Evolutionary conservation across 2,888 invertebrate species (phyloP).

Genomic region (Colletes collaris): DNA sequence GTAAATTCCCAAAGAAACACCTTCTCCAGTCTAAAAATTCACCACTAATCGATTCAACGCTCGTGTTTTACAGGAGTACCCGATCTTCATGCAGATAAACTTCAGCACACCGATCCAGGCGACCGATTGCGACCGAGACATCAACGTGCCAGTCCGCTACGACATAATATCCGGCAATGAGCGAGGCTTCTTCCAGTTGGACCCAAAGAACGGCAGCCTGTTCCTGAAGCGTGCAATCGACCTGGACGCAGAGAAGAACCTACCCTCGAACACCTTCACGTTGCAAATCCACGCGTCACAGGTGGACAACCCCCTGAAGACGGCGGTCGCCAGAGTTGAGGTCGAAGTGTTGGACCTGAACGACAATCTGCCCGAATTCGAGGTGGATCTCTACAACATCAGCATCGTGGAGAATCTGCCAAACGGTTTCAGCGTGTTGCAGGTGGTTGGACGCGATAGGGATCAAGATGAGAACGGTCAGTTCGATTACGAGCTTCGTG

Average conservation of each 20-base stretch:
- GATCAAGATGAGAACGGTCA: slow-evolving; percentile 94
- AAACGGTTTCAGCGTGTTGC: slow-evolving; percentile 89
- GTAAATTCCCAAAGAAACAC: too few relatives aligned
- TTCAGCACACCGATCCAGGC: slow-evolving; percentile 91
- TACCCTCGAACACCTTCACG: slow-evolving; percentile 91
- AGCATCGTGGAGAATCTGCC: slow-evolving; percentile 96
- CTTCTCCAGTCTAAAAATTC: too few relatives aligned
- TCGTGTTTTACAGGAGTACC: slow-evolving; percentile 83
- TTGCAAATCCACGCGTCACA: slow-evolving; percentile 92
- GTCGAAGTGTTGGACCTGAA: slow-evolving; percentile 91
- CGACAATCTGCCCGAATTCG: slow-evolving; percentile 94
- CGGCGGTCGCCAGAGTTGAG: slow-evolving; percentile 89
- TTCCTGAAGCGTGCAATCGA: slow-evolving; percentile 93
- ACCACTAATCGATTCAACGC: too few relatives aligned
- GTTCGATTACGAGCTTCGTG: slow-evolving; percentile 91
- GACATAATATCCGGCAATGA: slow-evolving; percentile 93
- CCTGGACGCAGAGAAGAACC: slow-evolving; percentile 88
- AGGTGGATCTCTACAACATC: slow-evolving; percentile 95
- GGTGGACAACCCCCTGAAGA: slow-evolving; percentile 90
- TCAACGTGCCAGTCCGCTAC: slow-evolving; percentile 90
- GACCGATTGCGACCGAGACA: slow-evolving; percentile 90
- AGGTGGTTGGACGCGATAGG: slow-evolving; percentile 90
- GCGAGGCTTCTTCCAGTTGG: slow-evolving; percentile 89
- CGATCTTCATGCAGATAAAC: slow-evolving; percentile 88
- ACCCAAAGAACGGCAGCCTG: slow-evolving; percentile 89